Evolutionary conservation across 2,113 vertebrate genomes (phyloP).

Genomic region (Spermophilus dauricus): DNA sequence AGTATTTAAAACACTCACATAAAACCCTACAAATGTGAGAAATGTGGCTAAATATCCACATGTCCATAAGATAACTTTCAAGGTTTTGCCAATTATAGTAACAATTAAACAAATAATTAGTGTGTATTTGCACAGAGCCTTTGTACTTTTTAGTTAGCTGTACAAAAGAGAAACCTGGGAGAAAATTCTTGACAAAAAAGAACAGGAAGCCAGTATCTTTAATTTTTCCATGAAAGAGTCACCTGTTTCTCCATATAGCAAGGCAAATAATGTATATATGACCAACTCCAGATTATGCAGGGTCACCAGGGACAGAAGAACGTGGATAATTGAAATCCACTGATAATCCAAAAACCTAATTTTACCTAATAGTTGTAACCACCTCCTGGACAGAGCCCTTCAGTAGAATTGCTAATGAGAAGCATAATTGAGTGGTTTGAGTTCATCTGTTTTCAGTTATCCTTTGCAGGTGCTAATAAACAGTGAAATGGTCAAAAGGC

Average conservation of each 20-base stretch:
- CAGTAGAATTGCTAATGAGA: slow-evolving; percentile 52
- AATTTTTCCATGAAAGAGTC: slow-evolving; percentile 31
- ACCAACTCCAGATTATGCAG: slow-evolving; percentile 36
- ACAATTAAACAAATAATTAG: slow-evolving; percentile 58
- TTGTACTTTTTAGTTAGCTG: slow-evolving; percentile 43
- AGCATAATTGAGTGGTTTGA: slow-evolving; percentile 63
- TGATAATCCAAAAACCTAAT: slow-evolving; percentile 67
- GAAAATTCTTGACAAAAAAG: slow-evolving; percentile 30
- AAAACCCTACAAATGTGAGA: slow-evolving; percentile 52
- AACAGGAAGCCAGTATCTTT: slow-evolving; percentile 35
- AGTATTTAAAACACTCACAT: slow-evolving; percentile 25
- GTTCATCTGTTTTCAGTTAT: slow-evolving; percentile 71
- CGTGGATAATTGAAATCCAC: slow-evolving; percentile 61
- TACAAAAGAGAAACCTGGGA: neutral
- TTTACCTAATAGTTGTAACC: slow-evolving; percentile 58
- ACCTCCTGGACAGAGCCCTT: slow-evolving; percentile 58
- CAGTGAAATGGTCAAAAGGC: slow-evolving; percentile 62
- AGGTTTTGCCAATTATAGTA: slow-evolving; percentile 9
- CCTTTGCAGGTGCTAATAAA: slow-evolving; percentile 67
- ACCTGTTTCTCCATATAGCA: slow-evolving; percentile 35
- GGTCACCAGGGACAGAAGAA: slow-evolving; percentile 32
- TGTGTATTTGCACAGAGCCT: slow-evolving; percentile 19
- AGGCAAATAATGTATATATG: slow-evolving; percentile 40
- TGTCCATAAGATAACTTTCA: slow-evolving; percentile 54
- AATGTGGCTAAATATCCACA: slow-evolving; percentile 19